These are phyloP conservation scores for Phaonia tiefii DNA, from an alignment of 2,888 invertebrate genomes.

Conservation along the genomic window DNA sequence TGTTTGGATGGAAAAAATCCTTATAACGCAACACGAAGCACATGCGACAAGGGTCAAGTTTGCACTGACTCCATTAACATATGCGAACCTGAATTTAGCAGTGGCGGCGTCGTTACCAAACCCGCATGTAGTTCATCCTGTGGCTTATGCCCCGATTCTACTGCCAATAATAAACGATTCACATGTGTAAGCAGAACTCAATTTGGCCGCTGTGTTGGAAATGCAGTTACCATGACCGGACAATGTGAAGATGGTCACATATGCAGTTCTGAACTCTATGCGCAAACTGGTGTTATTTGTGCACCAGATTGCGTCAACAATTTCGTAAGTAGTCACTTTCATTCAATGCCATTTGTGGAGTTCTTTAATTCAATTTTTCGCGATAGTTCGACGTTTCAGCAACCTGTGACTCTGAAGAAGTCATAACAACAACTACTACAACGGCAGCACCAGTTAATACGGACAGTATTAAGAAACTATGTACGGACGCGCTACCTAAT, in stretches of 20 bases:
- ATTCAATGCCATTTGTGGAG: too few relatives aligned
- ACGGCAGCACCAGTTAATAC: not conserved
- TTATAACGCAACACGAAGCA: not conserved
- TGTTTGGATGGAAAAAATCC: conserved; percentile 29
- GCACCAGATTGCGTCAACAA: not conserved
- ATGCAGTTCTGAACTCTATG: not conserved
- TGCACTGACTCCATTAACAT: conserved; percentile 31
- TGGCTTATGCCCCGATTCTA: not conserved
- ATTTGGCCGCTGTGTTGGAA: conserved; percentile 30
- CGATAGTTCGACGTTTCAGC: not conserved
- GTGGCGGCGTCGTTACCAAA: not conserved
- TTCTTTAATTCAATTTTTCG: too few relatives aligned
- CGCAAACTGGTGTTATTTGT: not conserved
- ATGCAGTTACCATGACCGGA: not conserved
- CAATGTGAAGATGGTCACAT: not conserved
- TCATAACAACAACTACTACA: not conserved
- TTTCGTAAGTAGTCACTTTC: not conserved
- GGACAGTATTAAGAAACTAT: not conserved
- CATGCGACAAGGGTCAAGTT: conserved; percentile 17
- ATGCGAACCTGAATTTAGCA: conserved; percentile 12
- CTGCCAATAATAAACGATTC: not conserved
- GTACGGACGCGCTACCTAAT: not conserved
- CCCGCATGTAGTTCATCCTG: conserved; percentile 36
- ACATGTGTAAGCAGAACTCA: conserved; percentile 42
- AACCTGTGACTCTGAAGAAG: not conserved